Evolutionary conservation across 2,888 invertebrate species (phyloP).

Genomic region (Arge pagana): DNA sequence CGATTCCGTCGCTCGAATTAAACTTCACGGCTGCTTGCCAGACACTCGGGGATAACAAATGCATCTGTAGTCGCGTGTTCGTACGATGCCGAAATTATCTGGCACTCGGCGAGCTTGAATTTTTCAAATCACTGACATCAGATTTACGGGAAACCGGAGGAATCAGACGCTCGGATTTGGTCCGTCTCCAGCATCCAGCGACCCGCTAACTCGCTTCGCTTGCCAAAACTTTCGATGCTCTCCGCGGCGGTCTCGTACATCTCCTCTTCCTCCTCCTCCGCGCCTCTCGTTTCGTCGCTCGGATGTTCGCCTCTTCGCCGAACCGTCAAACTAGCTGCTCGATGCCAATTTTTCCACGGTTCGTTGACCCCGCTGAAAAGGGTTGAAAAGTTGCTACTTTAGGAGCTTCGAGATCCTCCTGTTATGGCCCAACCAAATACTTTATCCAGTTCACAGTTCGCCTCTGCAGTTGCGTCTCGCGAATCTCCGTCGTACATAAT

Average conservation of each 20-base stretch:
- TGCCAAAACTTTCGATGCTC: constrained; percentile 41
- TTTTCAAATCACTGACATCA: constrained; percentile 30
- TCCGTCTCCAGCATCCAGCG: constrained; percentile 36
- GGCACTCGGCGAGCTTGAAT: constrained; percentile 24
- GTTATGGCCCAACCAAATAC: constrained; percentile 29
- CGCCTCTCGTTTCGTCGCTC: constrained; percentile 16
- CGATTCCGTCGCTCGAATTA: too few species aligned
- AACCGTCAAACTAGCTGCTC: constrained; percentile 34
- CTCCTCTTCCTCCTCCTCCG: constrained; percentile 12
- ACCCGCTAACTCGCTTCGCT: constrained; percentile 34
- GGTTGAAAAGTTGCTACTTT: constrained; percentile 7
- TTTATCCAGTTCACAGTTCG: constrained; percentile 29
- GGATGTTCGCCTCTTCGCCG: constrained; percentile 31
- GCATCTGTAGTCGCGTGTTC: neutral
- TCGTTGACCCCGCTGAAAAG: constrained; percentile 39
- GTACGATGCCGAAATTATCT: constrained; percentile 30
- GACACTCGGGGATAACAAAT: neutral
- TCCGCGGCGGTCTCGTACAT: constrained; percentile 25
- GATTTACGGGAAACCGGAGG: constrained; percentile 33
- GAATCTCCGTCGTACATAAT: too few species aligned
- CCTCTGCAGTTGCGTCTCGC: constrained; percentile 20
- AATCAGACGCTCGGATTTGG: constrained; percentile 48
- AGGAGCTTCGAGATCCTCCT: neutral
- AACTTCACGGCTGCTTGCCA: constrained; percentile 8
- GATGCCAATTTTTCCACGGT: constrained; percentile 46